phyloP scores from a whole-genome alignment of 2,888 invertebrate genomes.

The Tholera decimalis region DNA sequence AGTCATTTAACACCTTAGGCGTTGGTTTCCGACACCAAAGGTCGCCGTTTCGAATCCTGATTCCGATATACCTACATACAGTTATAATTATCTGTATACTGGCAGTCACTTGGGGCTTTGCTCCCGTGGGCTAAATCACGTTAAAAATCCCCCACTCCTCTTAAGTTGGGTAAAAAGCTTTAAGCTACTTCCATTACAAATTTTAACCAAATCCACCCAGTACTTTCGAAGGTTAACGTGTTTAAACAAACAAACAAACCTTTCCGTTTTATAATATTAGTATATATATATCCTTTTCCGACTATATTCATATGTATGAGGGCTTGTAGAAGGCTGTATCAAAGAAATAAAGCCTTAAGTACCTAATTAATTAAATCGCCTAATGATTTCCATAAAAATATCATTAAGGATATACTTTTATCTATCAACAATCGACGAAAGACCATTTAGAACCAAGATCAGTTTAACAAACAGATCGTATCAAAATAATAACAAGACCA shows the following conservation, averaged over 20 bases:
- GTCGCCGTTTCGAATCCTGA: slow-evolving; percentile 10
- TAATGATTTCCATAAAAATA: slow-evolving; percentile 36
- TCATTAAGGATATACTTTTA: slow-evolving; percentile 24
- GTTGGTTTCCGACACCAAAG: slow-evolving; percentile 14
- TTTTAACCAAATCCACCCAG: no score
- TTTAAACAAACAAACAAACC: no score
- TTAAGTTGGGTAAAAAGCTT: no score
- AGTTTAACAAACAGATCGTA: slow-evolving; percentile 12
- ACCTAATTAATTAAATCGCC: slow-evolving; percentile 37
- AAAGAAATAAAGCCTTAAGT: slow-evolving; percentile 20
- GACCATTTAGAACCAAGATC: slow-evolving; percentile 26
- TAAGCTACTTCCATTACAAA: no score
- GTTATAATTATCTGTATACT: neutral
- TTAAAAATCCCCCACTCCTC: no score
- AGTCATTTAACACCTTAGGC: neutral
- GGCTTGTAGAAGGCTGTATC: slow-evolving; percentile 15
- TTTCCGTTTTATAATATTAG: no score
- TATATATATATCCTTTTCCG: neutral
- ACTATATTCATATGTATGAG: slow-evolving; percentile 38
- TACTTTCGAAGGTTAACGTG: no score
- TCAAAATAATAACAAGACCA: slow-evolving; percentile 10
- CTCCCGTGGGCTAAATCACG: no score
- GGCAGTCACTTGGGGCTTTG: no score
- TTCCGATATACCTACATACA: neutral
- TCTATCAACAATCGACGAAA: slow-evolving; percentile 6